These are phyloP conservation scores for Hedya salicella DNA, from an alignment of 2,888 invertebrate species.

Conservation along the genomic window DNA sequence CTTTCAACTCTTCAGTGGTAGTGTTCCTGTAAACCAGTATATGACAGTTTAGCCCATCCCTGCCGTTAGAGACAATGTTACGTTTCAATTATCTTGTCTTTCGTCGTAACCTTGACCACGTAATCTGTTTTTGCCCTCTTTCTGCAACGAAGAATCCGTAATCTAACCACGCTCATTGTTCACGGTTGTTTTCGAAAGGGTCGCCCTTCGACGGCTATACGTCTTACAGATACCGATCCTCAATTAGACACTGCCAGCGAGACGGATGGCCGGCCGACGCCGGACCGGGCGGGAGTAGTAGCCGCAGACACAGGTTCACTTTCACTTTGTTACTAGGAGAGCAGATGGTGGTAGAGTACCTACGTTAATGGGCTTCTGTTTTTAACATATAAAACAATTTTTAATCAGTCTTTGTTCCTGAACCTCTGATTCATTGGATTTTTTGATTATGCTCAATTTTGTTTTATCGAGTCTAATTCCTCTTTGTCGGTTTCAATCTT, in stretches of 20 bases:
- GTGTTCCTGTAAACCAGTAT: too few species aligned
- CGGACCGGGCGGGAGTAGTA: not conserved
- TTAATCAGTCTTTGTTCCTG: too few species aligned
- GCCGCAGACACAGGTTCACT: not conserved
- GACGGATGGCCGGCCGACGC: conserved; percentile 47
- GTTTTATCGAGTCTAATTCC: too few species aligned
- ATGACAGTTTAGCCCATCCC: too few species aligned
- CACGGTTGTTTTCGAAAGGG: conserved; percentile 19
- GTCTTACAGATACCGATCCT: conserved; percentile 51
- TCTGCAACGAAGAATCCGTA: not conserved
- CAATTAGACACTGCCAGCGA: conserved; percentile 47
- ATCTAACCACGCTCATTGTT: not conserved
- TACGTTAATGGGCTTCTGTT: too few species aligned
- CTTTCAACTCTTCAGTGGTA: too few species aligned
- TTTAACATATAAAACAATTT: too few species aligned
- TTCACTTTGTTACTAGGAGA: not conserved
- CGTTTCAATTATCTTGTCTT: not conserved
- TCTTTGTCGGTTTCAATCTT: too few species aligned
- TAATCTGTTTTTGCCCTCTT: not conserved
- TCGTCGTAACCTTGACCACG: not conserved
- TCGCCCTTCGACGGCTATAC: conserved; percentile 43
- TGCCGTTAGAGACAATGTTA: too few species aligned
- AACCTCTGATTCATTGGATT: too few species aligned
- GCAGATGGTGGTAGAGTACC: not conserved
- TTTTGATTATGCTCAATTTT: too few species aligned